Base-by-base conservation (phyloP, 2,888 invertebrate genomes). In the Sesamia inferens region DNA sequence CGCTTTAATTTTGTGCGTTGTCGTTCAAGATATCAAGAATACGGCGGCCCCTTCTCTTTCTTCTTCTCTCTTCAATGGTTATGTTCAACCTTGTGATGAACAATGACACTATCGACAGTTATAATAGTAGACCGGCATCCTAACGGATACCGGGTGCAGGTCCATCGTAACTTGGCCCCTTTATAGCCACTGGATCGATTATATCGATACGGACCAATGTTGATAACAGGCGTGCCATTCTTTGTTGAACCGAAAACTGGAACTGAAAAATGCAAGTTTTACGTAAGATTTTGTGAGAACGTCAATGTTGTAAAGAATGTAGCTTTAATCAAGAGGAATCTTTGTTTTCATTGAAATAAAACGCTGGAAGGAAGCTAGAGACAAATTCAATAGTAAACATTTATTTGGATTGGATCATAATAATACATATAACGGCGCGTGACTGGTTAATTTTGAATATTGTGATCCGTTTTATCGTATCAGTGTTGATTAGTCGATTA, bases 161-260 rank as follows among this genome's bases (percentile, higher is more conserved):
- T 83, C 88, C 88, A 88, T 2, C 81, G 68, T 0, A 84, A 70
- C 71, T 88, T 85, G 5, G 76, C 24, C 5, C 89, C 89, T 10
- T 47, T 79, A 54, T 64, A 66, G 22, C 78, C 68, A 63, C 74
- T 70, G 14, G 66, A 57, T 19, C 68, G 65, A 59, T 82, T 82
- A 19, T 81, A 81, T 5, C 81, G 55, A 22, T 81, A 82, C 2
- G 48, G 68, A 5, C 83, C 81, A 2, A 68, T 48, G 22, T 57
- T 71, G 16, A 81, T 83, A 16, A 81, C 81, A 8, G 83, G 83
- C 19, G 62, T 81, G 0, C 81, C 81, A 39, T 69, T 68, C 39
- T 64, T 79, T 7, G 81, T 79, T 2, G 47, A 57, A 8, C 67
- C 65, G 24, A 84, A 85, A 44, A 79, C 42, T 11, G 79, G 85